Percentiles rank a stretch among this genome's conserved stretches.
phyloP scores from a whole-genome alignment of 2,888 invertebrate species.

The Dynastes maya region DNA sequence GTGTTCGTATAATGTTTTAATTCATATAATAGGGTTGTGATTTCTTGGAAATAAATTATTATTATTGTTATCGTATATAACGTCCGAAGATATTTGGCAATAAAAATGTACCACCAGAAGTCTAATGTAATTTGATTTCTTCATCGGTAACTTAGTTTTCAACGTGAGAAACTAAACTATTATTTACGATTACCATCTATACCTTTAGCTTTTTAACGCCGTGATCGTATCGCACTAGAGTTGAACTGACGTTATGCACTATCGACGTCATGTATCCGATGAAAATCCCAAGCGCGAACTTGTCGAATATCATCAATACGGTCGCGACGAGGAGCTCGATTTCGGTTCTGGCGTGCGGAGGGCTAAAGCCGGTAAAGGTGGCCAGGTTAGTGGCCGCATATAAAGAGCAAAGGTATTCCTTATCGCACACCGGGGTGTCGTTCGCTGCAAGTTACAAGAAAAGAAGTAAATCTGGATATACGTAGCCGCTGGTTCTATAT shows the following conservation, averaged over 20 bases:
- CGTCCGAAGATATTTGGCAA: too few species aligned
- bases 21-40: too few species aligned
- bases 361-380: slow-evolving; percentile 55
- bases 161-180: too few species aligned
- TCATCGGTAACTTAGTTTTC: too few species aligned
- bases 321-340: slow-evolving; percentile 53
- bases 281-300: slow-evolving; percentile 54
- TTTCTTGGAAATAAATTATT: too few species aligned
- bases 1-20: too few species aligned
- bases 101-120: too few species aligned
- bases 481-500: not conserved
- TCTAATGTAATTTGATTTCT: too few species aligned
- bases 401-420: slow-evolving; percentile 52
- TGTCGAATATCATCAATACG: slow-evolving; percentile 51
- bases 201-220: slow-evolving; percentile 53
- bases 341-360: slow-evolving; percentile 52
- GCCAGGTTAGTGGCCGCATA: slow-evolving; percentile 53
- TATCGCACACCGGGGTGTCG: slow-evolving; percentile 2
- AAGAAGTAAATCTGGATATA: not conserved
- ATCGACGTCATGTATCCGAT: slow-evolving; percentile 57
- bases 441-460: slow-evolving; percentile 19
- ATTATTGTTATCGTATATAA: too few species aligned
- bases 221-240: slow-evolving; percentile 55
- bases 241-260: slow-evolving; percentile 56
- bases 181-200: not conserved